These are phyloP conservation scores for Papilio helenus DNA, from an alignment of 1,140 invertebrate species.

Conservation along the genomic window DNA sequence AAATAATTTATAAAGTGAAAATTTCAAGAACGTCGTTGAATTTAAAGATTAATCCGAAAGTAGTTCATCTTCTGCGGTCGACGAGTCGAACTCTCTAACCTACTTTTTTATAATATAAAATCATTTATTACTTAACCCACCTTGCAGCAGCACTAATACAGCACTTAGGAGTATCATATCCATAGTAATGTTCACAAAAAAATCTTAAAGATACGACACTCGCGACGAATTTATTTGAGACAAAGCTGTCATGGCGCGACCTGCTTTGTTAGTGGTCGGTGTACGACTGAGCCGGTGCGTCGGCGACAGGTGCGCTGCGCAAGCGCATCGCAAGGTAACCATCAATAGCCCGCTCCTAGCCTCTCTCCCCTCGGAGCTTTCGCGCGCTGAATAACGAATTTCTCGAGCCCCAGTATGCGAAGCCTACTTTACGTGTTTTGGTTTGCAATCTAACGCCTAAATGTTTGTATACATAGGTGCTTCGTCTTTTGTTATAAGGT, in stretches of 20 bases:
- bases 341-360: slow-evolving; percentile 41
- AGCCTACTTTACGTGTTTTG: slow-evolving; percentile 57
- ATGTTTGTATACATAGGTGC: slow-evolving; percentile 2
- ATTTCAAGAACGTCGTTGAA: slow-evolving; percentile 34
- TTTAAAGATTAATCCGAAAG: slow-evolving; percentile 53
- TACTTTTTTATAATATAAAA: slow-evolving; percentile 37
- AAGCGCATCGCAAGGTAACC: slow-evolving; percentile 54
- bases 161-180: slow-evolving; percentile 63
- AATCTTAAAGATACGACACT: slow-evolving; percentile 57
- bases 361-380: slow-evolving; percentile 55
- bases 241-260: slow-evolving; percentile 60
- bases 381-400: slow-evolving; percentile 69
- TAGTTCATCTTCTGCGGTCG: slow-evolving; percentile 49
- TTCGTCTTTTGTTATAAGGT: slow-evolving; percentile 46
- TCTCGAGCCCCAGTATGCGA: slow-evolving; percentile 55
- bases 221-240: slow-evolving; percentile 55
- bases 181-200: slow-evolving; percentile 64
- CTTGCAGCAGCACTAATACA: slow-evolving; percentile 56
- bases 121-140: slow-evolving; percentile 48
- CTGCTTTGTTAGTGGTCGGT: slow-evolving; percentile 44
- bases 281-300: slow-evolving; percentile 56
- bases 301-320: slow-evolving; percentile 60
- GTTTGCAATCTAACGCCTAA: slow-evolving; percentile 43
- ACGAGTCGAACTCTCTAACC: slow-evolving; percentile 42
- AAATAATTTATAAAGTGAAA: slow-evolving; percentile 34